Evolutionary conservation across 2,797 vertebrate genomes (phyloP).

Genomic region (Thunnus albacares): DNA sequence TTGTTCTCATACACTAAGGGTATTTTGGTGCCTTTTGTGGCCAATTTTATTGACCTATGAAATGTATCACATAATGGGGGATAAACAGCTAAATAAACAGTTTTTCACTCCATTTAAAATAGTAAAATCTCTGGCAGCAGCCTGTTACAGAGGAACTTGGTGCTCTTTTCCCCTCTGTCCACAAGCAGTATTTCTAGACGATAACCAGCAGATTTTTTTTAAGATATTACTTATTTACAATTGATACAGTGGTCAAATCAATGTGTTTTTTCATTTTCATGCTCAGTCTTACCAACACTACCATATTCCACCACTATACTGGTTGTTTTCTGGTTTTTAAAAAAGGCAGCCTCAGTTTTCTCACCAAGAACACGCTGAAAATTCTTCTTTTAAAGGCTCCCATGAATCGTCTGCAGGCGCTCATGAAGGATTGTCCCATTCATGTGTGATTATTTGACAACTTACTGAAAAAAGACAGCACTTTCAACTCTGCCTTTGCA

Average conservation of each 20-base stretch:
- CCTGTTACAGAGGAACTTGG: neutral
- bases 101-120: neutral
- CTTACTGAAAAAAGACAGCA: conserved; percentile 7
- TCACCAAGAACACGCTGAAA: neutral
- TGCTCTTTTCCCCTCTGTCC: neutral
- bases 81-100: neutral
- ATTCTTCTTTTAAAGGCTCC: conserved; percentile 7
- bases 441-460: conserved; percentile 34
- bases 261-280: conserved; percentile 1
- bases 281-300: neutral
- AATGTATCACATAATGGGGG: neutral
- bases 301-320: neutral
- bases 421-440: conserved; percentile 26
- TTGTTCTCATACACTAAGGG: neutral
- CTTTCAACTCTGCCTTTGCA: conserved; percentile 31
- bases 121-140: neutral
- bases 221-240: conserved; percentile 23
- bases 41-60: neutral
- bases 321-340: conserved; percentile 11
- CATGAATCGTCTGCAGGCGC: conserved; percentile 1
- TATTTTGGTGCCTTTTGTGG: neutral
- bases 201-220: neutral
- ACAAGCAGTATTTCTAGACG: conserved; percentile 4
- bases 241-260: neutral
- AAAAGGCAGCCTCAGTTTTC: conserved; percentile 14